A percentile compares a stretch with the other conserved stretches of the same genome.
phyloP scores from a whole-genome alignment of 2,888 invertebrate species.

The Archips xylosteana region DNA sequence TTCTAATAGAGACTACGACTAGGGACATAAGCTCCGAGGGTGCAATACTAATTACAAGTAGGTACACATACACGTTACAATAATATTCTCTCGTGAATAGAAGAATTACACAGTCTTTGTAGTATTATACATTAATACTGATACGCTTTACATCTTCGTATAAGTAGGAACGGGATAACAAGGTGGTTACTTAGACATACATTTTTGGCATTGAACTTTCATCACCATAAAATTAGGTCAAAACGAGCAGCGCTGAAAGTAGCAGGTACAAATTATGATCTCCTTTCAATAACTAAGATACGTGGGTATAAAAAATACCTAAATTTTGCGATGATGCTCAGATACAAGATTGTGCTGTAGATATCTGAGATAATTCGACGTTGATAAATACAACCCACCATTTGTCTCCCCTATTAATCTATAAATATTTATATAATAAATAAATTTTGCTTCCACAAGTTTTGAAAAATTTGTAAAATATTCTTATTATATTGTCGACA shows the following conservation, averaged over 20 bases:
- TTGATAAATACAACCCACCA: slow-evolving; percentile 36
- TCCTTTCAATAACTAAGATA: not conserved
- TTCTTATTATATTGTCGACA: slow-evolving; percentile 74
- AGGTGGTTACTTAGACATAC: slow-evolving; percentile 29
- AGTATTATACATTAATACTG: slow-evolving; percentile 80
- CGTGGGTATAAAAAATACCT: not conserved
- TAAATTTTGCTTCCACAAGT: slow-evolving; percentile 62
- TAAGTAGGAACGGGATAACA: slow-evolving; percentile 53
- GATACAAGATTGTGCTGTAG: slow-evolving; percentile 3
- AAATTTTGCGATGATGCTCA: not conserved
- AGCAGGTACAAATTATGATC: not conserved
- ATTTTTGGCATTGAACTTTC: slow-evolving; percentile 3
- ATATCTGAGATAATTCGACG: slow-evolving; percentile 20
- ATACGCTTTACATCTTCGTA: slow-evolving; percentile 62
- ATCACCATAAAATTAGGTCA: not conserved
- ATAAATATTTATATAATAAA: slow-evolving; percentile 56
- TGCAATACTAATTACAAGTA: slow-evolving; percentile 71
- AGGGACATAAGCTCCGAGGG: slow-evolving; percentile 83
- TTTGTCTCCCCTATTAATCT: slow-evolving; percentile 34
- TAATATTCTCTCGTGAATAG: slow-evolving; percentile 76
- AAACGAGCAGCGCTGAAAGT: not conserved
- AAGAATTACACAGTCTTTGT: slow-evolving; percentile 82
- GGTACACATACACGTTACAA: slow-evolving; percentile 59
- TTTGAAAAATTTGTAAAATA: slow-evolving; percentile 62
- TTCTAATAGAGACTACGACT: slow-evolving; percentile 80